Conservation (phyloP, 2,797 vertebrate species). For the Bovichtus diacanthus region DNA sequence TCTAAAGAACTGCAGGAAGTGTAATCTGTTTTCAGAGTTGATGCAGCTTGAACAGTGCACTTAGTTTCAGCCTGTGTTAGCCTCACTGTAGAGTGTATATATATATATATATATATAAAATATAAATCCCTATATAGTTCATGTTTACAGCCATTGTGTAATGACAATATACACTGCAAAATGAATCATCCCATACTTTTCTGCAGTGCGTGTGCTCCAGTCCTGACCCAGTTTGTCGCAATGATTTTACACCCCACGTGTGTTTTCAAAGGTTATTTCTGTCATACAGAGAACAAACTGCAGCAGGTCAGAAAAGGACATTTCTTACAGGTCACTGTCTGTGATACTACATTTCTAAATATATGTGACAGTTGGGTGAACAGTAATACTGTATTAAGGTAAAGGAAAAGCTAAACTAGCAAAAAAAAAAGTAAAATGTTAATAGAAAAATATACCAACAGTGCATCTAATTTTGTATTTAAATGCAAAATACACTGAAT, state of each 20-base stretch:
- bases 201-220: not conserved
- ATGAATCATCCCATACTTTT: conserved; percentile 7
- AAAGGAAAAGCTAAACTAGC: not conserved
- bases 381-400: not conserved
- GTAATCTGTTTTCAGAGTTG: not conserved
- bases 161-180: not conserved
- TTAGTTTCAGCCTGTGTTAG: not conserved
- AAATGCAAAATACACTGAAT: not conserved
- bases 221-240: conserved; percentile 31
- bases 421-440: not conserved
- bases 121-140: not conserved
- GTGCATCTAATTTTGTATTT: not conserved
- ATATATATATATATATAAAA: too few relatives aligned
- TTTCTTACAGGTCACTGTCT: conserved; percentile 2
- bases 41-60: not conserved
- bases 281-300: conserved; percentile 22
- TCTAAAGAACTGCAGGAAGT: not conserved
- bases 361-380: not conserved
- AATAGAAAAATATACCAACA: not conserved
- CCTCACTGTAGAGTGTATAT: too few relatives aligned
- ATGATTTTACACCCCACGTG: not conserved
- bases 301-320: not conserved
- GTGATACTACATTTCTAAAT: not conserved
- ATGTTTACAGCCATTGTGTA: conserved; percentile 3
- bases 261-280: conserved; percentile 45